phyloP scores from a whole-genome alignment of 2,797 vertebrate species.

The Pipistrellus pipistrellus region DNA sequence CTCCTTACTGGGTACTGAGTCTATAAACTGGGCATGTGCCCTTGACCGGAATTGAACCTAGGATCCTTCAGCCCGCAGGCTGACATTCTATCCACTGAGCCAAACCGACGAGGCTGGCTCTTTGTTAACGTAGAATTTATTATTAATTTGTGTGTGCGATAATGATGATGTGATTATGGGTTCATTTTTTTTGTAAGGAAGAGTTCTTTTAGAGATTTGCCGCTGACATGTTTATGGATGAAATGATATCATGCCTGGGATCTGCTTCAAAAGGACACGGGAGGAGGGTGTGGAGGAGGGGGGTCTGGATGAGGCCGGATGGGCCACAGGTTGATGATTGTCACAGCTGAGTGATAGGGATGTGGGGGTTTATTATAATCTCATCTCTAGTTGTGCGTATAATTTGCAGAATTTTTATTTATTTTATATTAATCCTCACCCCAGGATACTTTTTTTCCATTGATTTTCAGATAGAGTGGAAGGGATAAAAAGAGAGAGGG shows the following conservation, averaged over 20 bases:
- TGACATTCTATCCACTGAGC: too few relatives aligned
- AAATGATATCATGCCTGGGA: conserved; percentile 30
- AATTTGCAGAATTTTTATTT: not conserved
- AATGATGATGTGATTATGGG: not conserved
- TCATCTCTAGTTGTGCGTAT: not conserved
- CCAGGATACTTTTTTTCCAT: too few relatives aligned
- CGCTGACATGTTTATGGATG: not conserved
- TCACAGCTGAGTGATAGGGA: not conserved
- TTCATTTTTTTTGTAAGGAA: conserved; percentile 31
- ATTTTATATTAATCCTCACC: too few relatives aligned
- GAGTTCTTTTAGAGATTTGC: not conserved
- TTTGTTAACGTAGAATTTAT: not conserved
- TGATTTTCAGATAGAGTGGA: too few relatives aligned
- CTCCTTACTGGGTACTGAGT: too few relatives aligned
- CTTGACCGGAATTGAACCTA: too few relatives aligned
- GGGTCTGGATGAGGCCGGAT: not conserved
- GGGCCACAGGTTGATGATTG: not conserved
- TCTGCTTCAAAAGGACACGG: not conserved
- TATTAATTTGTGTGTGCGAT: not conserved
- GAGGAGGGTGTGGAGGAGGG: not conserved
- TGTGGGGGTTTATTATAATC: not conserved
- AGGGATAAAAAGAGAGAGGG: too few relatives aligned
- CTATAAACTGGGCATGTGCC: too few relatives aligned
- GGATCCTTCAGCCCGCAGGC: too few relatives aligned
- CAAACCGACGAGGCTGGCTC: not conserved